A percentile compares a stretch with the other conserved stretches of the same genome.
These are phyloP conservation scores for Drosophila anceps DNA, from an alignment of 2,888 invertebrate genomes.

Conservation along the genomic window DNA sequence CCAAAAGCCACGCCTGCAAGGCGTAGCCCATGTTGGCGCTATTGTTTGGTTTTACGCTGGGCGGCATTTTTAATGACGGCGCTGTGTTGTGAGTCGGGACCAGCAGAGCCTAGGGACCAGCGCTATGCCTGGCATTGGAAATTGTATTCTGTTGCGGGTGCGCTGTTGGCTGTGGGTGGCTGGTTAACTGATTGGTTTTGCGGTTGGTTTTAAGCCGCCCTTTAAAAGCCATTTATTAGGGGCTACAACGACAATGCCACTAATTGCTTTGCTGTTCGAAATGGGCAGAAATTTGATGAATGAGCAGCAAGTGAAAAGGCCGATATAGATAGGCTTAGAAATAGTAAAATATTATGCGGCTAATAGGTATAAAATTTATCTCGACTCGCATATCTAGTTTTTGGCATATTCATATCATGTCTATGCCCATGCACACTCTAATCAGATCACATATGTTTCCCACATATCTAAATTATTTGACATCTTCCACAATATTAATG, in stretches of 20 bases:
- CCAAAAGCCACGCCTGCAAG: constrained; percentile 37
- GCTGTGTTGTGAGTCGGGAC: constrained; percentile 4
- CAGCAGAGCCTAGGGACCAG: neutral
- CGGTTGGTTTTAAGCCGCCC: constrained; percentile 36
- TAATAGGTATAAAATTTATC: neutral
- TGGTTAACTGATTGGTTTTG: constrained; percentile 66
- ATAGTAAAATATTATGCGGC: neutral
- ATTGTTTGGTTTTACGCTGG: constrained; percentile 52
- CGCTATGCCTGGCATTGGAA: neutral
- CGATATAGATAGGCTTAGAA: neutral
- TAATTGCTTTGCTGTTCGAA: constrained; percentile 31
- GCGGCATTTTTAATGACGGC: constrained; percentile 69
- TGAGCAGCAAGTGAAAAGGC: neutral
- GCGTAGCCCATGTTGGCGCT: constrained; percentile 48
- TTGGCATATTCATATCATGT: neutral
- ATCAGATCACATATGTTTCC: neutral
- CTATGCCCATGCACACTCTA: neutral
- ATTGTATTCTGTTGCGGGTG: constrained; percentile 2
- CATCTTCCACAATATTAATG: neutral
- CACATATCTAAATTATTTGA: neutral
- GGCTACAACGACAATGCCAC: constrained; percentile 19
- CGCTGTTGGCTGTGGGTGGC: constrained; percentile 21
- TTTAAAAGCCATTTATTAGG: constrained; percentile 41
- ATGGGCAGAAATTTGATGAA: neutral
- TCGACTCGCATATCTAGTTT: neutral